Evolutionary conservation across 2,113 vertebrate species (phyloP).

Genomic region (Baryphthengus martii): DNA sequence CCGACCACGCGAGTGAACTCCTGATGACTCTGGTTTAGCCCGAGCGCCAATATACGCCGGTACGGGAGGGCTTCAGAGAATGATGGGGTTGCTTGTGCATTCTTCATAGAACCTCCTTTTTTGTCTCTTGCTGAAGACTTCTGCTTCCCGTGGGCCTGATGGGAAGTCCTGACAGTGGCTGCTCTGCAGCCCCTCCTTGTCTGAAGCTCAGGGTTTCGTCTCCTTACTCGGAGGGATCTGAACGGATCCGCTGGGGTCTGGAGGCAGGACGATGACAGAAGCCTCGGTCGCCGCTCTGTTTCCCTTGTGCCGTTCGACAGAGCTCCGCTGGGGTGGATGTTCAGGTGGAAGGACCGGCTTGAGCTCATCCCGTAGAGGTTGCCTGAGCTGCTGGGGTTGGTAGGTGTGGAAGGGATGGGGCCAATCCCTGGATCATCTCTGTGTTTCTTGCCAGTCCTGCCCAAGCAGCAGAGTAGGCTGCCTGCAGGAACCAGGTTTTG

Average conservation of each 20-base stretch:
- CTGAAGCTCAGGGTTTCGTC: rapidly evolving
- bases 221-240: no score
- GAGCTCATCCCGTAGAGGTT: background rate
- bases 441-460: background rate
- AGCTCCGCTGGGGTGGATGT: no score
- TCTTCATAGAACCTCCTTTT: background rate
- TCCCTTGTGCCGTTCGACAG: background rate
- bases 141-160: background rate
- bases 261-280: background rate
- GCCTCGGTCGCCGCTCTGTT: background rate
- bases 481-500: background rate
- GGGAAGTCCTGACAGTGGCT: background rate
- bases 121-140: background rate
- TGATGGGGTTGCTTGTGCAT: rapidly evolving
- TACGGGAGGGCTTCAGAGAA: no score
- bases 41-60: rapidly evolving
- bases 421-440: no score
- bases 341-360: background rate
- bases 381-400: background rate
- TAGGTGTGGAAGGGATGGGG: background rate
- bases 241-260: background rate
- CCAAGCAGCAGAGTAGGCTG: background rate
- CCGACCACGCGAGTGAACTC: background rate
- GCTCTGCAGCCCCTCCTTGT: background rate
- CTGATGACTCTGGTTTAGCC: background rate